Evolutionary conservation across 2,113 vertebrate species (phyloP).

Genomic region (Okapia johnstoni): DNA sequence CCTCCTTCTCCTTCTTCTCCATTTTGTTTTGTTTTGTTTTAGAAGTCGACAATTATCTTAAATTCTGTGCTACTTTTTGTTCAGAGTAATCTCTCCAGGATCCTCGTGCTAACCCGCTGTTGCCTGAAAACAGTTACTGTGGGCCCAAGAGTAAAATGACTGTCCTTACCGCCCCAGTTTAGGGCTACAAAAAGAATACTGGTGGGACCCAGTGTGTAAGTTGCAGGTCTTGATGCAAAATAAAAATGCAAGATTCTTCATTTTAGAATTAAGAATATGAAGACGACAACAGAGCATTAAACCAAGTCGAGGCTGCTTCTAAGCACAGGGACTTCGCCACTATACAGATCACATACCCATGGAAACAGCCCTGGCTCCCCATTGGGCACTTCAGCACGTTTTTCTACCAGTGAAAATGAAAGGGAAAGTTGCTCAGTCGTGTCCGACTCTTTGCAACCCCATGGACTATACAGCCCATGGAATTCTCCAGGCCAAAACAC

Average conservation of each 20-base stretch:
- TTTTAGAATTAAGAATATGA: not conserved
- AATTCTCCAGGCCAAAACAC: not conserved
- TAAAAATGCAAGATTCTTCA: not conserved
- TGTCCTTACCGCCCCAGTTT: not conserved
- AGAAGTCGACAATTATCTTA: not conserved
- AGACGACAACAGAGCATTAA: not conserved
- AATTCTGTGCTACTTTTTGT: not conserved
- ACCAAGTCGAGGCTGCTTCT: not conserved
- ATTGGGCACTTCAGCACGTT: not conserved
- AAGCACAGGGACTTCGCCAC: not conserved
- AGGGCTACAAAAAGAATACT: not conserved
- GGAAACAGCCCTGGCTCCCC: not conserved
- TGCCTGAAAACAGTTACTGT: not conserved
- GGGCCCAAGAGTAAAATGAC: not conserved
- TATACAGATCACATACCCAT: too few relatives aligned
- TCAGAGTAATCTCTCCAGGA: not conserved
- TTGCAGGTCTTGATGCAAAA: not conserved
- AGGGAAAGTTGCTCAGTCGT: not conserved
- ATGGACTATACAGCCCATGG: not conserved
- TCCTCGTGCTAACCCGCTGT: not conserved
- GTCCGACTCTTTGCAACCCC: not conserved
- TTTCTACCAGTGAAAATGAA: not conserved
- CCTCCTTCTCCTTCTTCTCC: not conserved
- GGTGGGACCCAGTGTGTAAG: not conserved
- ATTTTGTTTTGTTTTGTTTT: not conserved